Conservation (phyloP, 2,797 vertebrate species). For the Tangara arthus region DNA sequence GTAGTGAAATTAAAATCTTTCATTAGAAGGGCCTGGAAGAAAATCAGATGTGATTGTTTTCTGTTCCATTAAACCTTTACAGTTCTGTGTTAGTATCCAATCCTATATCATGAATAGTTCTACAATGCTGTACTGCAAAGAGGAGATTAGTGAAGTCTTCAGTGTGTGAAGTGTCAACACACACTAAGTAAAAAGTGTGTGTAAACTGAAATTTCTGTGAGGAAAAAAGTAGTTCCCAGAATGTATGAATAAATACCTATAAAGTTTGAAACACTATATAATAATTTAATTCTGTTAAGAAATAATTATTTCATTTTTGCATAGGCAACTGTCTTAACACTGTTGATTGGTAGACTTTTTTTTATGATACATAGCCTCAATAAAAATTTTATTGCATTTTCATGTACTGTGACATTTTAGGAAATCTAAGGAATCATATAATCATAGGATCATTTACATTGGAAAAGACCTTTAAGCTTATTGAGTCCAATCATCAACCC, state of each 20-base stretch:
- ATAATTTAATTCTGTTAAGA: background rate
- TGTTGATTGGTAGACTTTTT: background rate
- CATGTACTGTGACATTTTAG: background rate
- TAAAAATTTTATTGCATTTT: background rate
- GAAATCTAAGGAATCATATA: background rate
- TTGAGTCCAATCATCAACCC: background rate
- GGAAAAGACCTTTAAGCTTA: background rate
- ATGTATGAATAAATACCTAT: background rate
- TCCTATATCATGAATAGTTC: background rate
- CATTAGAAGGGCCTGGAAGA: background rate
- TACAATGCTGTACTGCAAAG: background rate
- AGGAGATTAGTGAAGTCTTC: background rate
- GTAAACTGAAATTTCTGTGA: background rate
- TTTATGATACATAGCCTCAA: background rate
- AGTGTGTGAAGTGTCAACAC: background rate
- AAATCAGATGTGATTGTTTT: background rate
- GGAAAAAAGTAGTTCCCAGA: background rate
- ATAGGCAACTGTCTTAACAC: fast-evolving
- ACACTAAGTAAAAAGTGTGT: background rate
- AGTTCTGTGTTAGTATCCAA: background rate
- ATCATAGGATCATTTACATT: background rate
- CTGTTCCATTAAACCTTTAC: background rate
- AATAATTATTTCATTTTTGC: background rate
- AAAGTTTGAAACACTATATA: background rate
- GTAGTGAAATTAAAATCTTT: background rate